Conservation (phyloP, 2,888 invertebrate genomes). For the Tricholauxania praeusta region DNA sequence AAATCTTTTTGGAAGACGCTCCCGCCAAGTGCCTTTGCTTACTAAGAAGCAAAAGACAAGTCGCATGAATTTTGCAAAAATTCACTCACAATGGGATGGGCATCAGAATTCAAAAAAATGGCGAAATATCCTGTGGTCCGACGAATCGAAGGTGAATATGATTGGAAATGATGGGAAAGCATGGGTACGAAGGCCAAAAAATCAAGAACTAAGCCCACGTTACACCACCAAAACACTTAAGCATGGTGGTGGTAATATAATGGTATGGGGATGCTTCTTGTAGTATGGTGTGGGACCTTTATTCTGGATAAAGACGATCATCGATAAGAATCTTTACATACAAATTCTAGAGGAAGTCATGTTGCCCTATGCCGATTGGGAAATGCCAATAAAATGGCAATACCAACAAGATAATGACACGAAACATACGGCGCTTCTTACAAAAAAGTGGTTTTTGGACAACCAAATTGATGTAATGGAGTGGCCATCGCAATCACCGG, state of each 20-base stretch:
- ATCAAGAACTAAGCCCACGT: background rate
- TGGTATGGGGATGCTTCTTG: conserved; percentile 45
- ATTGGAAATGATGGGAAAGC: no score
- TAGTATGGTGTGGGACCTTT: conserved; percentile 46
- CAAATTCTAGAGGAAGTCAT: no score
- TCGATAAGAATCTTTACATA: conserved; percentile 44
- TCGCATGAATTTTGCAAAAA: no score
- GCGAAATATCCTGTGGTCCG: no score
- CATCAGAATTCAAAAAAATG: no score
- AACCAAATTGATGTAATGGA: conserved; percentile 41
- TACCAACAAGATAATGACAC: conserved; percentile 48
- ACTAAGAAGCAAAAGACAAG: no score
- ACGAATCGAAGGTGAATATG: no score
- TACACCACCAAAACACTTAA: conserved; percentile 37
- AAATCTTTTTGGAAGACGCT: no score
- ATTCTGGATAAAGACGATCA: conserved; percentile 42
- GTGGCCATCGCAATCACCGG: no score
- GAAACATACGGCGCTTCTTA: conserved; percentile 40
- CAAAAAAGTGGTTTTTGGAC: conserved; percentile 39
- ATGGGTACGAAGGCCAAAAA: background rate
- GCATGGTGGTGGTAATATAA: conserved; percentile 43
- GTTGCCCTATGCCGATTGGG: conserved; percentile 41
- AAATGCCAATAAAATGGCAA: conserved; percentile 45
- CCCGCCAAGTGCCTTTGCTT: no score
- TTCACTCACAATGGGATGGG: no score